Evolutionary conservation across 1,140 invertebrate genomes (phyloP).

Genomic region (Drosophila gunungcola): DNA sequence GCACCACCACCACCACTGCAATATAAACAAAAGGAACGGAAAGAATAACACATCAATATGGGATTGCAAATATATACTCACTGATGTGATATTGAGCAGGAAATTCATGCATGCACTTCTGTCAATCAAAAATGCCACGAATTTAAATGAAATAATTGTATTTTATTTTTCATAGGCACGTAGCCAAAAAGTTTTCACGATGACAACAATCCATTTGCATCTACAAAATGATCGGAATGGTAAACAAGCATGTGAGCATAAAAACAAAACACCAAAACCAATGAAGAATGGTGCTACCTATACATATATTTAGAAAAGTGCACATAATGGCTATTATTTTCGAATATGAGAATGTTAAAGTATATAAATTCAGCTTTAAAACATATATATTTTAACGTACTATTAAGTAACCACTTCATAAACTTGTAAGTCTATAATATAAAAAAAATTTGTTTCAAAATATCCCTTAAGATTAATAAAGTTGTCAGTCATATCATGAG

Average conservation of each 20-base stretch:
- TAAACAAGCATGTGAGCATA: slow-evolving; percentile 6
- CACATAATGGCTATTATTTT: too few species aligned
- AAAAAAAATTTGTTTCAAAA: too few species aligned
- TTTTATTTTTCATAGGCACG: slow-evolving; percentile 41
- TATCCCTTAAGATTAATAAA: too few species aligned
- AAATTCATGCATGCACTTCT: slow-evolving; percentile 41
- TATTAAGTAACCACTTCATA: too few species aligned
- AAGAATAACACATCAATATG: slow-evolving; percentile 21
- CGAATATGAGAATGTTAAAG: too few species aligned
- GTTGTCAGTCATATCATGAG: too few species aligned
- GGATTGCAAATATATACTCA: slow-evolving; percentile 17
- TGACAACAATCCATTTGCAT: slow-evolving; percentile 53
- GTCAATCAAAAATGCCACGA: slow-evolving; percentile 42
- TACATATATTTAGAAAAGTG: too few species aligned
- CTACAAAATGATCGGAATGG: slow-evolving; percentile 8
- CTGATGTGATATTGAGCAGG: slow-evolving; percentile 43
- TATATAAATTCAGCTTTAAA: too few species aligned
- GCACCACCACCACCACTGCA: neutral
- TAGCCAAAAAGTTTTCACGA: slow-evolving; percentile 55
- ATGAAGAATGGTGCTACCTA: too few species aligned
- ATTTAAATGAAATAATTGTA: slow-evolving; percentile 35
- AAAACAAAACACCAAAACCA: neutral
- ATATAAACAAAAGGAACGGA: slow-evolving; percentile 22
- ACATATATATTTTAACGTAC: too few species aligned
- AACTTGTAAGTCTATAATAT: too few species aligned